Evolutionary conservation across 2,113 vertebrate species (phyloP).

Genomic region (Epinephelus moara): DNA sequence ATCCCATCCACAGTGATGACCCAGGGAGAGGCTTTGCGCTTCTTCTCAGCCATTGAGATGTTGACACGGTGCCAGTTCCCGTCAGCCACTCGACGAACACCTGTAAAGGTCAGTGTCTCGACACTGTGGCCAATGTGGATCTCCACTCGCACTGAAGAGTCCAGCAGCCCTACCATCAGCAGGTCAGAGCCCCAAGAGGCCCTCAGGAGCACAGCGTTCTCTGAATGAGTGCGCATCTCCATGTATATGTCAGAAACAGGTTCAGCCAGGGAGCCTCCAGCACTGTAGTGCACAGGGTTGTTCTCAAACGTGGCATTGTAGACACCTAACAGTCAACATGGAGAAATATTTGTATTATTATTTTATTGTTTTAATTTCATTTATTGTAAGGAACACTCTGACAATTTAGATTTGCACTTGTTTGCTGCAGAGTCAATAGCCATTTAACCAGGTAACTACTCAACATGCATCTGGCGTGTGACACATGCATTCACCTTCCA

Average conservation of each 20-base stretch:
- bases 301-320: conserved; percentile 89
- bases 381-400: not conserved
- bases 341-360: not conserved
- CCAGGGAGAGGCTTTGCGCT: conserved; percentile 82
- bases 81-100: conserved; percentile 80
- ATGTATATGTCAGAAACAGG: conserved; percentile 85
- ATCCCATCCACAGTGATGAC: conserved; percentile 85
- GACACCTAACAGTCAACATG: conserved; percentile 83
- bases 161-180: conserved; percentile 86
- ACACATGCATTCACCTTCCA: too few relatives aligned
- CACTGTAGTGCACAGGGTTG: conserved; percentile 82
- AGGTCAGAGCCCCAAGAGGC: conserved; percentile 81
- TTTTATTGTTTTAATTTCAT: not conserved
- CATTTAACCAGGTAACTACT: not conserved
- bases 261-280: conserved; percentile 76
- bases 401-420: not conserved
- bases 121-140: conserved; percentile 85
- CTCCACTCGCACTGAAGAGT: conserved; percentile 84
- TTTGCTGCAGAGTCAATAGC: not conserved
- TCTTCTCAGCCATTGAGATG: conserved; percentile 83
- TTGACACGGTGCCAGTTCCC: conserved; percentile 90
- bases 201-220: conserved; percentile 86
- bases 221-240: conserved; percentile 90
- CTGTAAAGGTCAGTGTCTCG: conserved; percentile 79
- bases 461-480: too few relatives aligned